phyloP scores from a whole-genome alignment of 2,888 invertebrate species.

The Eristalis intricaria region DNA sequence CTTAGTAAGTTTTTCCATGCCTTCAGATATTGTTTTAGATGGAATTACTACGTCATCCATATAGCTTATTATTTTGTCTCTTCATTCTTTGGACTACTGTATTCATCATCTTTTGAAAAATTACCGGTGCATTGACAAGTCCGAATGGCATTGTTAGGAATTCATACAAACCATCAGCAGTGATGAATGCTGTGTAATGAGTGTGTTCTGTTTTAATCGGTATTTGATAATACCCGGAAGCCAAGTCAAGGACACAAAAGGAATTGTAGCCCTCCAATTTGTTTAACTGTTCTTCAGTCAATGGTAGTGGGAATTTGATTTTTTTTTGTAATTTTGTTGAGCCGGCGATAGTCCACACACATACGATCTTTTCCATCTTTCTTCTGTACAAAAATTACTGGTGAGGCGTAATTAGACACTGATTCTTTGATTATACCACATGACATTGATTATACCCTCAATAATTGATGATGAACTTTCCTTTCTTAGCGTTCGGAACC shows the following conservation, averaged over 20 bases:
- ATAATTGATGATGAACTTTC: no score
- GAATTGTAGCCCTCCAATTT: not conserved
- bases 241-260: slow-evolving; percentile 4
- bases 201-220: slow-evolving; percentile 16
- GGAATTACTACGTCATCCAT: slow-evolving; percentile 27
- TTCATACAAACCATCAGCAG: slow-evolving; percentile 23
- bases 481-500: no score
- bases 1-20: not conserved
- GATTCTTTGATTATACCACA: slow-evolving; percentile 10
- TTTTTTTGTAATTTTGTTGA: not conserved
- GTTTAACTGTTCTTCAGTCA: slow-evolving; percentile 13
- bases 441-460: not conserved
- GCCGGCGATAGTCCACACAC: slow-evolving; percentile 11
- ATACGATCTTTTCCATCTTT: slow-evolving; percentile 24
- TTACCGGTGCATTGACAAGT: not conserved
- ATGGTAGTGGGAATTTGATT: slow-evolving; percentile 9
- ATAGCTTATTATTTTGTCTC: not conserved
- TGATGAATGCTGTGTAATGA: slow-evolving; percentile 7
- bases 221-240: slow-evolving; percentile 28
- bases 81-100: slow-evolving; percentile 5
- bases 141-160: slow-evolving; percentile 15
- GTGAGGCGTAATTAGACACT: not conserved
- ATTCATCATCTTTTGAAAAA: slow-evolving; percentile 18
- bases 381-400: slow-evolving; percentile 14
- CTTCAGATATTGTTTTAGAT: not conserved